Base-by-base conservation (phyloP, 2,113 vertebrate genomes). In the Lynx canadensis region DNA sequence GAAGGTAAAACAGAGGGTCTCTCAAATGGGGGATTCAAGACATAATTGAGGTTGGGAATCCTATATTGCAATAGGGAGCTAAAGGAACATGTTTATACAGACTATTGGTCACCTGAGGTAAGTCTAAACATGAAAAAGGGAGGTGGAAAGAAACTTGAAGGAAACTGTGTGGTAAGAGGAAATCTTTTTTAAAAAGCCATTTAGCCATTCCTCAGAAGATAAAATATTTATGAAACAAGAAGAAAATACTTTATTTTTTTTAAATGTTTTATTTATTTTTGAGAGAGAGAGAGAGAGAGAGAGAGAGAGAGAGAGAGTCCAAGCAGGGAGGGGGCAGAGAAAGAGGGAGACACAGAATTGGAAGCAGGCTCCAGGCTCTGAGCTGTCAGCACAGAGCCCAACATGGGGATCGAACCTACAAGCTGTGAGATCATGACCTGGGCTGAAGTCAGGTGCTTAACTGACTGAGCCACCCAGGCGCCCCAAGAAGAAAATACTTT, bases 131-230 rank as follows among this genome's bases (percentile, higher is more conserved):
- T 94, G 52, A 96, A 81, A 65, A 45, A 63, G 18, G 50, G 33
- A 41, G n/a, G 80, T 52, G 45, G 36, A 29, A 87, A 94, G 65
- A 81, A 96, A 91, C n/a, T 81, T 87, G 74, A 48, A 94, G 50
- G 50, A 81, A 89, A 73, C 38, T 63, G 60, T 33, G 31, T 31
- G 36, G 27, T 60, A 82, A 89, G 12, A 82, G 66, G 38, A 71
- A 94, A 79, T 6, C 4, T 69, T 89, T 89, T 29, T 33, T 23
- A 7, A 85, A 93, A 86, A 73, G 60, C 29, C 52, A 68, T 52
- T 76, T 76, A 93, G 50, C 55, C 33, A 52, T 55, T 86, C 63
- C 71, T 93, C 57, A 86, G 69, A 85, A 68, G 65, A 57, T 55
- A 74, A 74, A 45, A 93, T 41, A 66, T 55, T 50, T 60, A 76